These are phyloP conservation scores for Cheilosia pagana DNA, from an alignment of 2,888 invertebrate genomes.

Conservation along the genomic window DNA sequence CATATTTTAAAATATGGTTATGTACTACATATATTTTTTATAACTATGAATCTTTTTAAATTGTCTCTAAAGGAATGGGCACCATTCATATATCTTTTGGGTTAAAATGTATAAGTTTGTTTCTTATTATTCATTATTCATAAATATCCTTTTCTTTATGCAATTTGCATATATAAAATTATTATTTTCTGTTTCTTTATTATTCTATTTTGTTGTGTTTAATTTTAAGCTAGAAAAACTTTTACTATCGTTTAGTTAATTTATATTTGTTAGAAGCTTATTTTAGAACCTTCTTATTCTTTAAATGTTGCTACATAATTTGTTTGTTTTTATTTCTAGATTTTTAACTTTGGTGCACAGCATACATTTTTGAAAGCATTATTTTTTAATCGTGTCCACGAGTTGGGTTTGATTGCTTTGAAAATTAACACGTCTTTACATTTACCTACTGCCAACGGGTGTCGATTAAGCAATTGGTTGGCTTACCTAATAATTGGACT, in stretches of 20 bases:
- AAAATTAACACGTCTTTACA: no score
- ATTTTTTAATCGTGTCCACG: neutral
- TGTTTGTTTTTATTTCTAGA: neutral
- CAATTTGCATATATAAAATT: constrained; percentile 49
- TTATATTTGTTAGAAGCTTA: constrained; percentile 10
- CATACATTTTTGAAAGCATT: neutral
- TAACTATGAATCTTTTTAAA: constrained; percentile 18
- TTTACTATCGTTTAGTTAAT: constrained; percentile 30
- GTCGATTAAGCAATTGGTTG: no score
- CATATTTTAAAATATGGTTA: constrained; percentile 34
- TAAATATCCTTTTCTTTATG: constrained; percentile 33
- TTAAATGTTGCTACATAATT: constrained; percentile 10
- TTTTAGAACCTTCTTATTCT: neutral
- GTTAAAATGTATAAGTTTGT: constrained; percentile 24
- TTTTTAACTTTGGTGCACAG: constrained; percentile 6
- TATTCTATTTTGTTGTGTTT: constrained; percentile 19
- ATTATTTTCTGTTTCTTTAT: constrained; percentile 21
- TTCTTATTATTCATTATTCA: constrained; percentile 22
- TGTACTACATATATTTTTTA: constrained; percentile 17
- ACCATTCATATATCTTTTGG: constrained; percentile 19
- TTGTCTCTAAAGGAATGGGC: constrained; percentile 35
- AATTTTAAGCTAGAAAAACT: constrained; percentile 48
- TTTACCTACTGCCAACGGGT: no score
- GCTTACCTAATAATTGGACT: no score
- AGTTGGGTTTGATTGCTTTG: neutral